phyloP scores from a whole-genome alignment of 2,113 vertebrate species.

The Cheilinus undulatus region DNA sequence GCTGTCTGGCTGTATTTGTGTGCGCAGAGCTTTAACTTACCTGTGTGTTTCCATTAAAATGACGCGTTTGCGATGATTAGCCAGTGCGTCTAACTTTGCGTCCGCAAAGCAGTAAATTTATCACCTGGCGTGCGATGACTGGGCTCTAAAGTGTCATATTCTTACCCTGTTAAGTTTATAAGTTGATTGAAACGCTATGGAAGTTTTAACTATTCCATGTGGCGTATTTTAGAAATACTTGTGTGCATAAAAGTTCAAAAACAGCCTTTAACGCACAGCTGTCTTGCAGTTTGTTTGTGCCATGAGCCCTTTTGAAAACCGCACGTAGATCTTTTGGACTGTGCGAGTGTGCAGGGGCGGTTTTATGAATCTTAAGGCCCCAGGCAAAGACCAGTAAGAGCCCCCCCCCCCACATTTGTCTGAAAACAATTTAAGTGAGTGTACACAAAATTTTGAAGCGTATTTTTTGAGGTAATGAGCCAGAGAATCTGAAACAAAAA shows the following conservation, averaged over 20 bases:
- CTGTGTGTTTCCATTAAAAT: not conserved
- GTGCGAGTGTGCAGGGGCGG: conserved; percentile 1
- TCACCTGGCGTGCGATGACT: not conserved
- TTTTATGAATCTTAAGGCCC: too few species aligned
- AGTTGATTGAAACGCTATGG: too few species aligned
- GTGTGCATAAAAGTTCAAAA: not conserved
- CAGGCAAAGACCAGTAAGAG: too few species aligned
- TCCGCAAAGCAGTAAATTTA: not conserved
- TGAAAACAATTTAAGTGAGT: too few species aligned
- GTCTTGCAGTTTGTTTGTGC: conserved; percentile 4
- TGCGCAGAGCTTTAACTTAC: conserved; percentile 1
- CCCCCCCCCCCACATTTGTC: too few species aligned
- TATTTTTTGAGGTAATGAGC: too few species aligned
- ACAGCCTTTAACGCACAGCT: conserved; percentile 8
- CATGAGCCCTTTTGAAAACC: not conserved
- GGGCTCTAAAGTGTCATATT: not conserved
- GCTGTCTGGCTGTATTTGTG: conserved; percentile 13
- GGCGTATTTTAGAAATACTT: too few species aligned
- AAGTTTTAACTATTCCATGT: too few species aligned
- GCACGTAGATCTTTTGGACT: not conserved
- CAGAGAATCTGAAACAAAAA: too few species aligned
- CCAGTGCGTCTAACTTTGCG: not conserved
- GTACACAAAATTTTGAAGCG: too few species aligned
- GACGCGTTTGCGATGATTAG: not conserved
- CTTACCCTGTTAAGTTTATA: too few species aligned